Conservation (phyloP, 2,113 vertebrate species). For the Pyxicephalus adspersus region DNA sequence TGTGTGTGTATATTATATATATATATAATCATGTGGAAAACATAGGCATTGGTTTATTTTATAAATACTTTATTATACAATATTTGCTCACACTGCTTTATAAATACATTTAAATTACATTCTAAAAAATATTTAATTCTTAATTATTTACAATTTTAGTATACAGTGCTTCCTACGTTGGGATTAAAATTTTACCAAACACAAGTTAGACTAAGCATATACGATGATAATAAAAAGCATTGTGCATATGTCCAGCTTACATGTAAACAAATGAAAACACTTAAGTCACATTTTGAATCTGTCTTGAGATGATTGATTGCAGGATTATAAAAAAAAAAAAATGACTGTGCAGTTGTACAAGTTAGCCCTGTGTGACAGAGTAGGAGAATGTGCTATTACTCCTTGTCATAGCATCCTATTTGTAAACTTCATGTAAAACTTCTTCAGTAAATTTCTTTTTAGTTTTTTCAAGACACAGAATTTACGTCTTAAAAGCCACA, state of each 20-base stretch:
- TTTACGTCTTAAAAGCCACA: too few relatives aligned
- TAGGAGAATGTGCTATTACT: too few relatives aligned
- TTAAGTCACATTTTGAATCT: not conserved
- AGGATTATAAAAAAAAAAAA: not conserved
- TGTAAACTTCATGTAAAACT: too few relatives aligned
- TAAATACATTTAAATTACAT: conserved; percentile 31
- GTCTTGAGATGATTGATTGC: not conserved
- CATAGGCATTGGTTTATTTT: not conserved
- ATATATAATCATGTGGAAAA: not conserved
- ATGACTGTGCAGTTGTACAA: not conserved
- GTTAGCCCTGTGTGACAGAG: not conserved
- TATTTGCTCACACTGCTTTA: conserved; percentile 18
- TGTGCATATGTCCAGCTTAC: not conserved
- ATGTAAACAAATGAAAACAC: not conserved
- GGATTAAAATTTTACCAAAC: not conserved
- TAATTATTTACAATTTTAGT: not conserved
- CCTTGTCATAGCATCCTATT: too few relatives aligned
- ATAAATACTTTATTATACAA: conserved; percentile 33
- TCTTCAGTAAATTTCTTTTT: too few relatives aligned
- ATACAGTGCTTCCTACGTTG: not conserved
- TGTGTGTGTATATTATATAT: too few relatives aligned
- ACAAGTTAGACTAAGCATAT: not conserved
- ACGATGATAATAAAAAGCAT: not conserved
- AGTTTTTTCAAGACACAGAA: too few relatives aligned
- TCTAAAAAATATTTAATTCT: conserved; percentile 14